Conservation (phyloP, 2,888 invertebrate species). For the Listrodromus nycthemerus region DNA sequence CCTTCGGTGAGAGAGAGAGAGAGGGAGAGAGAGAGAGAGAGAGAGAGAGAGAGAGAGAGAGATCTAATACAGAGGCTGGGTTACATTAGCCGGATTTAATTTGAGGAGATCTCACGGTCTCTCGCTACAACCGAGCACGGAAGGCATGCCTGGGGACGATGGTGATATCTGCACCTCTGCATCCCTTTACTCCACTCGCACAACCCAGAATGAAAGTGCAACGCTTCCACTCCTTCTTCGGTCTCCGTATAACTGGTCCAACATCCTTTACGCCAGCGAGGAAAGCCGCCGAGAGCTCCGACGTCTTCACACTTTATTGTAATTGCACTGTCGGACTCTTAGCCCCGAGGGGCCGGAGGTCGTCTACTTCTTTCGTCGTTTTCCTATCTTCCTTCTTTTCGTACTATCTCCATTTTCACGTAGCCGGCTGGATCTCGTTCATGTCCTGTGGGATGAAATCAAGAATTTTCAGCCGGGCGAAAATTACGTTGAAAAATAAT, state of each 20-base stretch:
- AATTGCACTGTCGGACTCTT: slow-evolving; percentile 77
- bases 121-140: slow-evolving; percentile 66
- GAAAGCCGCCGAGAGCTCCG: slow-evolving; percentile 9
- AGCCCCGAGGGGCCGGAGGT: slow-evolving; percentile 33
- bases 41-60: slow-evolving; percentile 71
- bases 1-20: slow-evolving; percentile 73
- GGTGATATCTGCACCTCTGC: slow-evolving; percentile 22
- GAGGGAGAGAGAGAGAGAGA: too few species aligned
- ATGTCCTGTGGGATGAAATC: slow-evolving; percentile 17
- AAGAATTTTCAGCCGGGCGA: background rate
- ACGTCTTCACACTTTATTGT: slow-evolving; percentile 76
- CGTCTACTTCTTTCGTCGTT: slow-evolving; percentile 36
- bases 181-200: background rate
- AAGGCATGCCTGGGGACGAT: slow-evolving; percentile 64
- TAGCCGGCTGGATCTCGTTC: slow-evolving; percentile 38
- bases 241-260: slow-evolving; percentile 18
- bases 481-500: background rate
- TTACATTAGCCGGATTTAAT: slow-evolving; percentile 83
- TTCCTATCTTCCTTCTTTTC: background rate
- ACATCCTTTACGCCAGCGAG: slow-evolving; percentile 25
- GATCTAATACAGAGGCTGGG: slow-evolving; percentile 80
- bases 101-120: slow-evolving; percentile 71
- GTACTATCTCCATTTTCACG: background rate
- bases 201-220: slow-evolving; percentile 26
- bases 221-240: slow-evolving; percentile 18